These are phyloP conservation scores for Bombyx mori DNA, from an alignment of 1,140 invertebrate genomes.

Conservation along the genomic window DNA sequence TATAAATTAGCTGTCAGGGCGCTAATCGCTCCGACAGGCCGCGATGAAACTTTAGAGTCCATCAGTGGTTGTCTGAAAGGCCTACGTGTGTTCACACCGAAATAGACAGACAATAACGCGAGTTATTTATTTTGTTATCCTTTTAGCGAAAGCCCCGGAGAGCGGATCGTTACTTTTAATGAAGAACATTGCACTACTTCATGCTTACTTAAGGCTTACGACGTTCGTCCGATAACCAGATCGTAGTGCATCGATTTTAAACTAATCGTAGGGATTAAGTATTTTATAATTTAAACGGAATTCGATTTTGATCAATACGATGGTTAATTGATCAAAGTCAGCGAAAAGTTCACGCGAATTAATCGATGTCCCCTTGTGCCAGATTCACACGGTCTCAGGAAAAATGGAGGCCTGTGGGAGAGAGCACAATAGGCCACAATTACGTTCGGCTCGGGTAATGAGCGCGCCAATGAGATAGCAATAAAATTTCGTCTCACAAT, in stretches of 20 bases:
- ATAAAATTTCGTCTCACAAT: constrained; percentile 67
- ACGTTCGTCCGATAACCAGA: constrained; percentile 9
- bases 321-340: constrained; percentile 14
- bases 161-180: constrained; percentile 31
- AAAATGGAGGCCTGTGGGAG: constrained; percentile 40
- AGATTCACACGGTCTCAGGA: constrained; percentile 59
- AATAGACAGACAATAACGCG: constrained; percentile 54
- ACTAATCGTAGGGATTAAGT: constrained; percentile 4
- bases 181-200: constrained; percentile 16
- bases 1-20: constrained; percentile 69
- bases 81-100: constrained; percentile 39
- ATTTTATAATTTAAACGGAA: too few relatives aligned
- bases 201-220: constrained; percentile 24
- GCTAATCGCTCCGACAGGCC: constrained; percentile 67
- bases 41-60: constrained; percentile 67
- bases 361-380: constrained; percentile 29
- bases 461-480: constrained; percentile 65
- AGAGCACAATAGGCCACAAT: constrained; percentile 58
- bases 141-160: constrained; percentile 38
- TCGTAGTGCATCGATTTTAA: neutral
- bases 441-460: constrained; percentile 44
- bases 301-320: neutral
- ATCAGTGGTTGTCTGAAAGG: constrained; percentile 58
- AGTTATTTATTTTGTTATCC: constrained; percentile 46
- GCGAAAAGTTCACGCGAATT: constrained; percentile 30